phyloP scores from a whole-genome alignment of 2,113 vertebrate genomes.

The Chionis minor region DNA sequence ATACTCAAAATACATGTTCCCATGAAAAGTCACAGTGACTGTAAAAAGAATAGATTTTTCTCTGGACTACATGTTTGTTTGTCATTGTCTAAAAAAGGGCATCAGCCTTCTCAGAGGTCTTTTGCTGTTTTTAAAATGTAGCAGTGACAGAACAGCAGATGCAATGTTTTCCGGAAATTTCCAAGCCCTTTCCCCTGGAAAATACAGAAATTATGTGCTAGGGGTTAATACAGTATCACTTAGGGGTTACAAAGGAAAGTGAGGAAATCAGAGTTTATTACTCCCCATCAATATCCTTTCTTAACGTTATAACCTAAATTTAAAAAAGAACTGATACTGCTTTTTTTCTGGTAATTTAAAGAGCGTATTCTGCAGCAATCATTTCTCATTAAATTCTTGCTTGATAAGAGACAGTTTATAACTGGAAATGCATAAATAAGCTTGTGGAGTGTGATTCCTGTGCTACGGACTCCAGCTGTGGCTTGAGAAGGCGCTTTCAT shows the following conservation, averaged over 20 bases:
- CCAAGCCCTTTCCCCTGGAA: background rate
- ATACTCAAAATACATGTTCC: background rate
- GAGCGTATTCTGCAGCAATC: background rate
- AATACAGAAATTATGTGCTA: background rate
- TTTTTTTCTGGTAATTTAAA: background rate
- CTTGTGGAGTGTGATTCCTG: background rate
- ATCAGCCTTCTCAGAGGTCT: background rate
- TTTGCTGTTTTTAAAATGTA: background rate
- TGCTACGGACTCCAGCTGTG: background rate
- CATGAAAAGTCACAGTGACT: slow-evolving; percentile 2
- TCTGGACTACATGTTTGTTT: background rate
- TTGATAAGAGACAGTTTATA: background rate
- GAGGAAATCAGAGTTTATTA: background rate
- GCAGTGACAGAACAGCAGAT: background rate
- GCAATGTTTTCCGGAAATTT: background rate
- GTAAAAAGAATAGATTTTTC: slow-evolving; percentile 14
- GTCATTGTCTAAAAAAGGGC: background rate
- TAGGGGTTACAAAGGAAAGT: background rate
- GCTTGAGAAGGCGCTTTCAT: background rate
- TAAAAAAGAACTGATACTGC: background rate
- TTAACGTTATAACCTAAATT: background rate
- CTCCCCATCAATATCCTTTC: background rate
- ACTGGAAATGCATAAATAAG: background rate
- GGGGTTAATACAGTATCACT: background rate
- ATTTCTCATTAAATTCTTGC: background rate